Base-by-base conservation (phyloP, 2,888 invertebrate genomes). In the Tachystola acroxantha region DNA sequence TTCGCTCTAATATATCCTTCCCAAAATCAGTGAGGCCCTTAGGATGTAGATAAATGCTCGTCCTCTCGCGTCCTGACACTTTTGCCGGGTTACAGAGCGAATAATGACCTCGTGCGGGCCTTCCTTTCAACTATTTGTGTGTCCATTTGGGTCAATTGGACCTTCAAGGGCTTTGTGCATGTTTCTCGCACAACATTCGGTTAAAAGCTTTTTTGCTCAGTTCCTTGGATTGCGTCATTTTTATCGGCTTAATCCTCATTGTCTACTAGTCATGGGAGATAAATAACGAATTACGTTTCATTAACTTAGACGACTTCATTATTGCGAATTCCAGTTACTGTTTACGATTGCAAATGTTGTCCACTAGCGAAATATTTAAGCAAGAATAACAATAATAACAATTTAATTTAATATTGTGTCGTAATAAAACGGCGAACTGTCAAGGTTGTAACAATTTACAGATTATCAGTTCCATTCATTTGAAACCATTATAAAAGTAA, bases 131-230 rank as follows among this genome's bases (percentile, higher is more conserved):
- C 81, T 82, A 81, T 81, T 77, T 75, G 76, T 78, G 70, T 74
- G 78, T 68, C 77, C 81, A 84, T 85, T 85, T 82, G 71, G 82
- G 80, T 82, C 81, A 78, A 82, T 81, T 78, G 84, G 73, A 68
- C 68, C 72, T 73, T 65, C 64, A 66, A 72, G 63, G 61, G 75
- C 74, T 77, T 70, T 71, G 70, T 75, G 74, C 77, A 76, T 76
- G 74, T 72, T 77, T 70, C 66, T 62, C 39, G 52, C 61, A 35
- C 58, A 61, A 64, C 65, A 62, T 58, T 57, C 57, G 64, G 61
- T 68, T 76, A 67, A 82, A 81, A 81, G 81, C 70, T 75, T 79
- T 81, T 77, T 71, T 74, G 64, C 68, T 62, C 46, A 41, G 40
- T 45, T 47, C 52, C 57, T 62, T 41, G 45, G 43, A 56, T 56